Percentiles rank a stretch among this genome's conserved stretches.
phyloP scores from a whole-genome alignment of 2,888 invertebrate genomes.

The Cantharis nigra region DNA sequence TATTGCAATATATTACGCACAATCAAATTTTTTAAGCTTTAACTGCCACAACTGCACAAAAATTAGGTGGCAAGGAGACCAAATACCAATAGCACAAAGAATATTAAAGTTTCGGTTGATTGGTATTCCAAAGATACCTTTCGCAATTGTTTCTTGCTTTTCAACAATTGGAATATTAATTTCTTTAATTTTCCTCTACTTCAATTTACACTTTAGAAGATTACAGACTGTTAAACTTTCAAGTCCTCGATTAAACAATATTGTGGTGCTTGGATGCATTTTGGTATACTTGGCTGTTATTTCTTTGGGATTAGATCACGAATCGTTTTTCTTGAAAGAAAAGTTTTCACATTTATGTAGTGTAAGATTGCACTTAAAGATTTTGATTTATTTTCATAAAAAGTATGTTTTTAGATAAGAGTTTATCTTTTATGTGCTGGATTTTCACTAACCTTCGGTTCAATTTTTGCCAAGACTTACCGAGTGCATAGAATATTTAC shows the following conservation, averaged over 20 bases:
- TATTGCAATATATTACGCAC: slow-evolving; percentile 74
- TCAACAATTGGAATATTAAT: slow-evolving; percentile 76
- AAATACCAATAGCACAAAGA: slow-evolving; percentile 78
- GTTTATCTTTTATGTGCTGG: slow-evolving; percentile 89
- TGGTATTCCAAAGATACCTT: slow-evolving; percentile 76
- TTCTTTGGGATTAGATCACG: slow-evolving; percentile 79
- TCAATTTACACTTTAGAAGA: slow-evolving; percentile 82
- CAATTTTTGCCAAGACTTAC: slow-evolving; percentile 95
- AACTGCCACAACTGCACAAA: slow-evolving; percentile 70
- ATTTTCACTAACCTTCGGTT: slow-evolving; percentile 89
- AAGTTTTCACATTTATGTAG: slow-evolving; percentile 83
- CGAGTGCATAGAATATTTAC: slow-evolving; percentile 90
- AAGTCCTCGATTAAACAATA: slow-evolving; percentile 89
- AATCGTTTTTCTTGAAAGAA: slow-evolving; percentile 69
- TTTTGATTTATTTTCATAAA: not conserved
- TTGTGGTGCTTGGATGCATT: slow-evolving; percentile 88
- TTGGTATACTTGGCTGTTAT: slow-evolving; percentile 89
- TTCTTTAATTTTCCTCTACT: slow-evolving; percentile 76
- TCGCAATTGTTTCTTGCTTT: slow-evolving; percentile 72
- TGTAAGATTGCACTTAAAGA: slow-evolving; percentile 62
- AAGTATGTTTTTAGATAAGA: slow-evolving; percentile 67
- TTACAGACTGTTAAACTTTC: slow-evolving; percentile 89
- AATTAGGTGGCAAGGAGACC: slow-evolving; percentile 76
- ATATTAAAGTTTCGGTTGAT: slow-evolving; percentile 76
- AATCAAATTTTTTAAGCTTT: slow-evolving; percentile 66